Evolutionary conservation across 2,888 invertebrate species (phyloP).

Genomic region (Oxyscelio sp.): DNA sequence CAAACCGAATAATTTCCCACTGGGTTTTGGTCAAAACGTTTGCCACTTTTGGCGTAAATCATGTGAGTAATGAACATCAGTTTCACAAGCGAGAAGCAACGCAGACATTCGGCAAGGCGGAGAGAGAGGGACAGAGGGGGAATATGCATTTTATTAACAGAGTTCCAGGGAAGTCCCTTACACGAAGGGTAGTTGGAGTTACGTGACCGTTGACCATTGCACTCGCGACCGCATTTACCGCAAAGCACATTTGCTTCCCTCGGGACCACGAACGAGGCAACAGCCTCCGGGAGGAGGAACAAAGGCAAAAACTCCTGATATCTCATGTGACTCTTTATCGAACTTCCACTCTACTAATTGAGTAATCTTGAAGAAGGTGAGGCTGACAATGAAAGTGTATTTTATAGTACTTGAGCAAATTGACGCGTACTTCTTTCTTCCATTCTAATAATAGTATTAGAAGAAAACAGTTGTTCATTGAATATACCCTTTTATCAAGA

Average conservation of each 20-base stretch:
- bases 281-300: conserved; percentile 14
- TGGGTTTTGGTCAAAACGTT: conserved; percentile 51
- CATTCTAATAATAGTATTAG: too few relatives aligned
- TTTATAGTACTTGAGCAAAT: neutral
- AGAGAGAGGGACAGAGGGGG: conserved; percentile 32
- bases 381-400: neutral
- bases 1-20: conserved; percentile 47
- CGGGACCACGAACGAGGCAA: conserved; percentile 14
- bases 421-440: too few relatives aligned
- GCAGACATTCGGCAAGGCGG: neutral
- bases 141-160: conserved; percentile 72
- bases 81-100: conserved; percentile 34
- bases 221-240: conserved; percentile 63
- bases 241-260: conserved; percentile 61
- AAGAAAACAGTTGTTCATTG: too few relatives aligned
- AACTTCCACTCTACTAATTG: conserved; percentile 35
- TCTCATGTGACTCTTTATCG: conserved; percentile 35
- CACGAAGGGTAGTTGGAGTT: conserved; percentile 51
- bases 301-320: conserved; percentile 33
- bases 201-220: conserved; percentile 72
- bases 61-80: conserved; percentile 71
- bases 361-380: neutral
- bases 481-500: too few relatives aligned
- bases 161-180: conserved; percentile 59
- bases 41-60: conserved; percentile 63